Conservation (phyloP, 2,797 vertebrate species). For the Malacoraja senta region DNA sequence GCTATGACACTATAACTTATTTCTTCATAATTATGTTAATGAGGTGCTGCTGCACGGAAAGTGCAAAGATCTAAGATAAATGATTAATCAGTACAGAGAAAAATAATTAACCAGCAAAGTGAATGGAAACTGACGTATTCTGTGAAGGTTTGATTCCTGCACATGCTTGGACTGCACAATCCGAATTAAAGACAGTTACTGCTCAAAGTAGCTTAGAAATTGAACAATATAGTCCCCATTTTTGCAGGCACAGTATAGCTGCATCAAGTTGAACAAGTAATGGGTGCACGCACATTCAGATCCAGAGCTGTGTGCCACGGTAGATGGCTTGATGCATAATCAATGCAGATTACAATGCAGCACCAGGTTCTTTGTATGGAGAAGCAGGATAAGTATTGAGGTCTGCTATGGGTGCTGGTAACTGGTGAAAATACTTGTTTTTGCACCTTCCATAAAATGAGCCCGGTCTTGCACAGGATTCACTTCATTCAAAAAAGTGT, state of each 20-base stretch:
- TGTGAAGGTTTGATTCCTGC: neutral
- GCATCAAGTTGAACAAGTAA: neutral
- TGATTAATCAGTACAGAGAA: neutral
- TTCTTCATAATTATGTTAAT: neutral
- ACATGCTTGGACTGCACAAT: neutral
- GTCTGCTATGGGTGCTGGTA: too few species aligned
- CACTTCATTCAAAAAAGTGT: too few species aligned
- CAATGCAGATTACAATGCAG: too few species aligned
- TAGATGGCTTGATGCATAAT: too few species aligned
- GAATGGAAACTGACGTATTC: neutral
- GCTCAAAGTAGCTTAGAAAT: neutral
- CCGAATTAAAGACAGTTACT: neutral
- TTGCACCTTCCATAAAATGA: too few species aligned
- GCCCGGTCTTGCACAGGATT: too few species aligned
- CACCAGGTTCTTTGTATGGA: too few species aligned
- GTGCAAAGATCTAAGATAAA: conserved; percentile 10
- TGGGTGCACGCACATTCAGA: neutral
- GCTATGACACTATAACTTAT: too few species aligned
- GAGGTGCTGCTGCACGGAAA: neutral
- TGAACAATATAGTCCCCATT: neutral
- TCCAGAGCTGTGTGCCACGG: neutral
- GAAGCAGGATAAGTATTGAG: too few species aligned
- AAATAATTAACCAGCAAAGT: neutral
- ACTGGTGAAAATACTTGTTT: too few species aligned
- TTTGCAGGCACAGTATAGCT: neutral